phyloP scores from a whole-genome alignment of 2,113 vertebrate genomes.

The Zeus faber region DNA sequence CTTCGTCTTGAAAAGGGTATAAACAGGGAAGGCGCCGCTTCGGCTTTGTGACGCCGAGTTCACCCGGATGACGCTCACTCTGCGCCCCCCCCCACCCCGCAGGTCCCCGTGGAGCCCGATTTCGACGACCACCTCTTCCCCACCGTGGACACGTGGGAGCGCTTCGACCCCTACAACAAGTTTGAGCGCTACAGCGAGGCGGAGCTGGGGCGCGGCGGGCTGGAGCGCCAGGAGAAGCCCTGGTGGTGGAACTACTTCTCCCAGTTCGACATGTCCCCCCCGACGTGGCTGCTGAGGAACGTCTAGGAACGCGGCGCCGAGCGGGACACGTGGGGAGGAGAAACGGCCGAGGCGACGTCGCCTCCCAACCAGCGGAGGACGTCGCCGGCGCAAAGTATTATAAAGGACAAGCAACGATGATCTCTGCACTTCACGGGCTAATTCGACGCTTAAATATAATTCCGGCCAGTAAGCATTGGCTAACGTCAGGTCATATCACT shows the following conservation, averaged over 20 bases:
- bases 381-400: too few relatives aligned
- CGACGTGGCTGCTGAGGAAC: conserved; percentile 88
- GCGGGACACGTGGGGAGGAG: not conserved
- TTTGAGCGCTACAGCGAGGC: conserved; percentile 68
- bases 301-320: conserved; percentile 45
- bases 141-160: conserved; percentile 63
- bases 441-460: too few relatives aligned
- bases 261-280: conserved; percentile 79
- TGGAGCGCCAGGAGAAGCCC: conserved; percentile 80
- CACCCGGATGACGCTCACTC: too few relatives aligned
- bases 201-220: conserved; percentile 31
- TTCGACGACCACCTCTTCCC: conserved; percentile 70
- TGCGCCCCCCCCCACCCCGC: not conserved
- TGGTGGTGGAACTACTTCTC: conserved; percentile 99
- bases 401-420: too few relatives aligned
- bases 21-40: not conserved
- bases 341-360: too few relatives aligned
- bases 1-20: conserved; percentile 82
- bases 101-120: conserved; percentile 66
- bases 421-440: too few relatives aligned
- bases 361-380: too few relatives aligned
- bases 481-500: too few relatives aligned
- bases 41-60: not conserved
- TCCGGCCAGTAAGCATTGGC: too few relatives aligned
- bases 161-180: conserved; percentile 75